Conservation (phyloP, 2,888 invertebrate genomes). For the Scaptomyza reducta region DNA sequence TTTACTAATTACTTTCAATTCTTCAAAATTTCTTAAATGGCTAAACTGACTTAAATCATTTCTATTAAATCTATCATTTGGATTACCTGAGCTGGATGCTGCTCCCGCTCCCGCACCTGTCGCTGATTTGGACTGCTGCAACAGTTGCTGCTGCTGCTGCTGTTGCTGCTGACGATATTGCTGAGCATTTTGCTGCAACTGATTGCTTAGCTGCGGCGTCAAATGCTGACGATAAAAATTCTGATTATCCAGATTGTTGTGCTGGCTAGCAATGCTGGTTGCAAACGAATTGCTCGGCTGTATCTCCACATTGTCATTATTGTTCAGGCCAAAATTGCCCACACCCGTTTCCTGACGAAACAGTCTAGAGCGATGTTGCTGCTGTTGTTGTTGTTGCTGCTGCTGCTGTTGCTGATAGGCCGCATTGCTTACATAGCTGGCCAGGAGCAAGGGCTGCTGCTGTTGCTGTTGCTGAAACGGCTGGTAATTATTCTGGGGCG, state of each 20-base stretch:
- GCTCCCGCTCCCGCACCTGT: conserved; percentile 16
- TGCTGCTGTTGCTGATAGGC: conserved; percentile 73
- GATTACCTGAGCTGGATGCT: conserved; percentile 71
- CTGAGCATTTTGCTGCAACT: conserved; percentile 84
- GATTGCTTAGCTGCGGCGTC: conserved; percentile 78
- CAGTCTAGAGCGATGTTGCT: conserved; percentile 83
- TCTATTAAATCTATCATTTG: conserved; percentile 50
- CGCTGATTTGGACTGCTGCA: conserved; percentile 46
- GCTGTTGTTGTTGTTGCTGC: conserved; percentile 64
- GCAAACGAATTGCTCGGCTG: conserved; percentile 74
- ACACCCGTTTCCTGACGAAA: conserved; percentile 86
- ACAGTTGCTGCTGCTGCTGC: conserved; percentile 41
- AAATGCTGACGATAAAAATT: conserved; percentile 82
- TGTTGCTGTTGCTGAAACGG: conserved; percentile 74
- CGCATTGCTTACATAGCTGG: conserved; percentile 72
- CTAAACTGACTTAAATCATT: conserved; percentile 70
- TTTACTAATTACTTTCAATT: conserved; percentile 92
- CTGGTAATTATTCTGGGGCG: conserved; percentile 77
- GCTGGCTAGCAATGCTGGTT: conserved; percentile 67
- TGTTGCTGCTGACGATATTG: conserved; percentile 75
- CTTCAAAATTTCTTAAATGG: conserved; percentile 86
- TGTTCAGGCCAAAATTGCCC: conserved; percentile 87
- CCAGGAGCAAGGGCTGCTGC: conserved; percentile 55
- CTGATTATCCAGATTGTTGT: conserved; percentile 77
- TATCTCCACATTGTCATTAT: conserved; percentile 83